Percentiles rank a stretch among this genome's conserved stretches.
These are phyloP conservation scores for Saccopteryx bilineata DNA, from an alignment of 2,113 vertebrate genomes.

Conservation along the genomic window DNA sequence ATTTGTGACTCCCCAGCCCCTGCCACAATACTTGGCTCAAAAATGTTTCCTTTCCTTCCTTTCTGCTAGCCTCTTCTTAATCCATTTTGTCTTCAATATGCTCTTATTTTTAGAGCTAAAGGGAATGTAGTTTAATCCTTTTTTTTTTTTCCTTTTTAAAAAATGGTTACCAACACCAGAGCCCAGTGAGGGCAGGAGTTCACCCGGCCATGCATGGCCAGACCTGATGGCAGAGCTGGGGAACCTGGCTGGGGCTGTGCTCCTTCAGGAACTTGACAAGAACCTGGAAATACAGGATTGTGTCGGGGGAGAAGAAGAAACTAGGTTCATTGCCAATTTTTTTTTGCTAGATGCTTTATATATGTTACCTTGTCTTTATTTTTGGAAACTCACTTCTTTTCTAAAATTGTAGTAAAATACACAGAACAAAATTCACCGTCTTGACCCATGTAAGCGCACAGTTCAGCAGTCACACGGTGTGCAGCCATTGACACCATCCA, in stretches of 20 bases:
- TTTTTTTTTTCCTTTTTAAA: not conserved
- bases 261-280: conserved; percentile 4
- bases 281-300: conserved; percentile 23
- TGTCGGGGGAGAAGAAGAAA: not conserved
- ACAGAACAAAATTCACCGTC: not conserved
- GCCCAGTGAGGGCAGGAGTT: not conserved
- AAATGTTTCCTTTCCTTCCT: conserved; percentile 31
- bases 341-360: not conserved
- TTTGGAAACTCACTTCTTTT: not conserved
- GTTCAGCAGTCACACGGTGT: not conserved
- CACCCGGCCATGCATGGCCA: not conserved
- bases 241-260: not conserved
- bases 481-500: not conserved
- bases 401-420: not conserved
- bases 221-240: not conserved
- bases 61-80: conserved; percentile 14
- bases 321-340: not conserved
- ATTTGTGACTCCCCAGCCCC: not conserved
- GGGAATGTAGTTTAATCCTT: not conserved
- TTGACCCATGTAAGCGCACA: not conserved
- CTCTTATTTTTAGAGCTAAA: conserved; percentile 47
- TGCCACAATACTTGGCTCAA: not conserved
- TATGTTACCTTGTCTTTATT: not conserved
- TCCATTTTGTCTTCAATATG: not conserved
- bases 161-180: not conserved